Conservation (phyloP, 2,797 vertebrate species). For the Cynodonichthys magdalenae region DNA sequence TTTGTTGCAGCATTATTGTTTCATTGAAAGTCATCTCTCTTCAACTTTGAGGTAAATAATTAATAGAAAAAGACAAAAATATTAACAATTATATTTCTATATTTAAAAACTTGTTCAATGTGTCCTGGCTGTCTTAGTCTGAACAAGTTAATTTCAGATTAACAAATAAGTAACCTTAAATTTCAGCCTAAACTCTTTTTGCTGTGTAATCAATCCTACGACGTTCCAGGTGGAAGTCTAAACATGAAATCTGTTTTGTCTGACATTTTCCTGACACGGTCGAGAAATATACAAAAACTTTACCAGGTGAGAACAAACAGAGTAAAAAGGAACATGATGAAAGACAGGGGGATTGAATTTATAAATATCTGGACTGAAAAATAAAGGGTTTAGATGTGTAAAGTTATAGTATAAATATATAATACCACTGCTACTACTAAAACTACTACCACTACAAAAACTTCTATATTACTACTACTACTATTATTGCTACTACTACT, state of each 20-base stretch:
- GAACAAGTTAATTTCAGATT: neutral
- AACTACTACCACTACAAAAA: too few species aligned
- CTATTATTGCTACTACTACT: too few species aligned
- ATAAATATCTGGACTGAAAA: neutral
- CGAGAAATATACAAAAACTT: neutral
- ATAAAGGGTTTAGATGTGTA: too few species aligned
- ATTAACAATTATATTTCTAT: too few species aligned
- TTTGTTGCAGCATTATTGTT: neutral
- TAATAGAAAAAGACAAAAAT: too few species aligned
- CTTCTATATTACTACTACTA: too few species aligned
- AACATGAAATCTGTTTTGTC: conserved; percentile 14
- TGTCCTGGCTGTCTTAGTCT: neutral
- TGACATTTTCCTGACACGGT: conserved; percentile 31
- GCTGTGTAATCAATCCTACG: conserved; percentile 10
- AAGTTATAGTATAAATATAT: too few species aligned
- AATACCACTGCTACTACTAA: too few species aligned
- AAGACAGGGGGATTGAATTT: neutral
- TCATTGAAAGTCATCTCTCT: neutral
- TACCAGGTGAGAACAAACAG: conserved; percentile 1
- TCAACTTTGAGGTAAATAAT: neutral
- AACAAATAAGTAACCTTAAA: neutral
- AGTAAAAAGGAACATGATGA: neutral
- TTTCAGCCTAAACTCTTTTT: conserved; percentile 13
- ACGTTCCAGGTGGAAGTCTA: conserved; percentile 7
- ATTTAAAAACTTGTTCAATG: neutral